These are phyloP conservation scores for Anagrus nilaparvatae DNA, from an alignment of 1,140 invertebrate genomes.

Conservation along the genomic window DNA sequence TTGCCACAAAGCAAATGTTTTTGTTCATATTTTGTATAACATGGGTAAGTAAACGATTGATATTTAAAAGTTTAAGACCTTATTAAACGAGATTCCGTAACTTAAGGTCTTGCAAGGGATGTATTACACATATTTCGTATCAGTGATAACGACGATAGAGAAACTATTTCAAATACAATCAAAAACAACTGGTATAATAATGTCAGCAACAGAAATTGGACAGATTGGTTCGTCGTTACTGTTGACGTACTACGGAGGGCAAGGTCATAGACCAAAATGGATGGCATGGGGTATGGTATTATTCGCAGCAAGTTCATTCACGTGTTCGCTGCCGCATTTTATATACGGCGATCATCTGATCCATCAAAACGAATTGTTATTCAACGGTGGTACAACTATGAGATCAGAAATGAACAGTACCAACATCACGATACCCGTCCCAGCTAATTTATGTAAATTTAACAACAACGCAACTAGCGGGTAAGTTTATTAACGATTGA, in stretches of 20 bases:
- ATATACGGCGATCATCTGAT: constrained; percentile 66
- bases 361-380: constrained; percentile 49
- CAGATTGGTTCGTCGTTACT: constrained; percentile 82
- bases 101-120: constrained; percentile 75
- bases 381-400: constrained; percentile 35
- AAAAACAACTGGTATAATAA: constrained; percentile 84
- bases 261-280: constrained; percentile 91
- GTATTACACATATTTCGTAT: constrained; percentile 93
- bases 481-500: constrained; percentile 17
- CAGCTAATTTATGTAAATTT: constrained; percentile 36
- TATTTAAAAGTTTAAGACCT: no score
- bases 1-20: constrained; percentile 83
- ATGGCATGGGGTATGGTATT: constrained; percentile 88
- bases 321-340: constrained; percentile 77
- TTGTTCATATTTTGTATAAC: constrained; percentile 79
- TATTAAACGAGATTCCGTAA: background rate
- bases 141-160: constrained; percentile 93
- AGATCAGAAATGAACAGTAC: constrained; percentile 17
- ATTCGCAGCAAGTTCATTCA: constrained; percentile 76
- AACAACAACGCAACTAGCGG: constrained; percentile 24
- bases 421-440: constrained; percentile 30
- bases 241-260: constrained; percentile 86
- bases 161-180: constrained; percentile 93
- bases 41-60: constrained; percentile 47
- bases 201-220: constrained; percentile 91